phyloP scores from a whole-genome alignment of 2,797 vertebrate genomes.

The Schizopygopsis malacanthus region DNA sequence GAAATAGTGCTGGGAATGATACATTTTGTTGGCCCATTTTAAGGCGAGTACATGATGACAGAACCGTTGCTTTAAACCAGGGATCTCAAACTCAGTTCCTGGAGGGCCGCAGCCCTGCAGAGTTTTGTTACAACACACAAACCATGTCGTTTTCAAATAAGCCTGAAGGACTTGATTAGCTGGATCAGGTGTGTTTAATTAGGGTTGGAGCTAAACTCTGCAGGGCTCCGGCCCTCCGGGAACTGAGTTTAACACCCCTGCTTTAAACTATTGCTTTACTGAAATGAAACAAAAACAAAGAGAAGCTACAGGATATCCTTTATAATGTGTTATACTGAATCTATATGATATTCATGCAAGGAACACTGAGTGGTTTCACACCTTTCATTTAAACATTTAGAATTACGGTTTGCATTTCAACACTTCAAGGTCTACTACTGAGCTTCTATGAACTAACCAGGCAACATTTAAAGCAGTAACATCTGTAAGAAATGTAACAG shows the following conservation, averaged over 20 bases:
- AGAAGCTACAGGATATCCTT: conserved; percentile 9
- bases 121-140: too few species aligned
- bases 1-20: too few species aligned
- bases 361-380: not conserved
- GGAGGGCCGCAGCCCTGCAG: too few species aligned
- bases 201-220: too few species aligned
- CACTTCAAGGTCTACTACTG: not conserved
- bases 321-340: not conserved
- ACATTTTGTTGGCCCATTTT: not conserved
- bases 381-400: not conserved
- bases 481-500: not conserved
- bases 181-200: too few species aligned
- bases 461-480: not conserved
- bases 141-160: too few species aligned
- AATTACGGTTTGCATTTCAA: not conserved
- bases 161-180: too few species aligned
- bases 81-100: too few species aligned
- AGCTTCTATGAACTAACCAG: not conserved
- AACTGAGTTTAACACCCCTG: too few species aligned
- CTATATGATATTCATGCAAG: not conserved
- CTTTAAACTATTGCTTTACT: not conserved
- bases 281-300: not conserved
- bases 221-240: too few species aligned
- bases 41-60: not conserved
- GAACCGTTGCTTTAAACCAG: not conserved